Percentiles rank a stretch among this genome's conserved stretches.
Evolutionary conservation across 1,140 invertebrate species (phyloP).

Genomic region (Drosophila sulfurigaster): DNA sequence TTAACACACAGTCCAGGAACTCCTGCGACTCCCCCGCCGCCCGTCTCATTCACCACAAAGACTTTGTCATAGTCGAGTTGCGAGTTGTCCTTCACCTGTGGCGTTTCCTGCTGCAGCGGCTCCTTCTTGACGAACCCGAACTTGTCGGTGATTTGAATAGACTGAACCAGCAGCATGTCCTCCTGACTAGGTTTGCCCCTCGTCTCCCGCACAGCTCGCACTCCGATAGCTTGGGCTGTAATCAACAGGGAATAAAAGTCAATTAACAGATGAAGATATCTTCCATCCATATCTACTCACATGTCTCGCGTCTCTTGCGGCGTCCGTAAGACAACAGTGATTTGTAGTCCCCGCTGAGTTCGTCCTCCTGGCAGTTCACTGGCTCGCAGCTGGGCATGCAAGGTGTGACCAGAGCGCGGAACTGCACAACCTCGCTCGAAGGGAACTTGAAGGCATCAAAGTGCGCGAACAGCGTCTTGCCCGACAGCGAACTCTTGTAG

Average conservation of each 20-base stretch:
- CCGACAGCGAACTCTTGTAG: slow-evolving; percentile 92
- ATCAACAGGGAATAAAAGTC: not conserved
- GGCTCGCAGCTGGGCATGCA: slow-evolving; percentile 97
- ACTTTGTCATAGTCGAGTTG: slow-evolving; percentile 85
- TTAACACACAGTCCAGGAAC: slow-evolving; percentile 90
- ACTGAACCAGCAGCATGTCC: slow-evolving; percentile 94
- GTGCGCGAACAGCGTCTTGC: slow-evolving; percentile 94
- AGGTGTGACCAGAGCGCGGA: slow-evolving; percentile 96
- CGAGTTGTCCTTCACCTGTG: slow-evolving; percentile 26
- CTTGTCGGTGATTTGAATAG: slow-evolving; percentile 96
- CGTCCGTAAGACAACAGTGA: slow-evolving; percentile 91
- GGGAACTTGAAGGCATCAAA: slow-evolving; percentile 99
- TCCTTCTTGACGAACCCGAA: slow-evolving; percentile 90
- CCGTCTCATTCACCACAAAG: slow-evolving; percentile 85
- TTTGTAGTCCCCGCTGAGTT: slow-evolving; percentile 91
- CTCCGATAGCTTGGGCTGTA: slow-evolving; percentile 2
- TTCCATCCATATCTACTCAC: slow-evolving; percentile 31
- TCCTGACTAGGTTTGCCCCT: slow-evolving; percentile 85
- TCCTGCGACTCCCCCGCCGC: slow-evolving; percentile 61
- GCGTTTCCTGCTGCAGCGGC: slow-evolving; percentile 70
- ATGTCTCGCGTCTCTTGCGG: slow-evolving; percentile 56
- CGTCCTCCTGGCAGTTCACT: slow-evolving; percentile 93
- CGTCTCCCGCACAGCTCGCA: slow-evolving; percentile 17
- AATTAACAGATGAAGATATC: not conserved
- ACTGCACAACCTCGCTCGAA: slow-evolving; percentile 96